phyloP scores from a whole-genome alignment of 2,888 invertebrate genomes.

The Malthinus flaveolus region DNA sequence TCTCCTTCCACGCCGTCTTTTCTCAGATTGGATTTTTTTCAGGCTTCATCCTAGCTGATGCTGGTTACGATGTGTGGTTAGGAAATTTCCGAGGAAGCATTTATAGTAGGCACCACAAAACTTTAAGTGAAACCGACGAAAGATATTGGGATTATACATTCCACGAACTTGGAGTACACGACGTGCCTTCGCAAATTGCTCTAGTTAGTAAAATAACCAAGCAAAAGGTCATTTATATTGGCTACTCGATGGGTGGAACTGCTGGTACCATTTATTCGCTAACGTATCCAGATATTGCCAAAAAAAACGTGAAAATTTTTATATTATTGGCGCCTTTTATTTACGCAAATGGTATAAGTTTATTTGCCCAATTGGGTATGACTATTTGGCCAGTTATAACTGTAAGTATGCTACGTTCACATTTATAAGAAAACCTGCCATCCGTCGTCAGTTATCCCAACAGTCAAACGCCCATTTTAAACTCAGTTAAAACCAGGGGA shows the following conservation, averaged over 20 bases:
- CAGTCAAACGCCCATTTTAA: too few species aligned
- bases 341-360: conserved; percentile 58
- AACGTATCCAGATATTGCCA: conserved; percentile 66
- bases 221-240: conserved; percentile 65
- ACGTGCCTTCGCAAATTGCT: conserved; percentile 25
- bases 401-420: neutral
- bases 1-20: too few species aligned
- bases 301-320: conserved; percentile 64
- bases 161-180: conserved; percentile 31
- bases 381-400: neutral
- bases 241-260: conserved; percentile 85
- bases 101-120: conserved; percentile 42
- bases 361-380: conserved; percentile 42
- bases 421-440: too few species aligned
- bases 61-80: conserved; percentile 62
- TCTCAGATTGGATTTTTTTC: too few species aligned
- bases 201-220: conserved; percentile 26
- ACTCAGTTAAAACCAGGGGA: too few species aligned
- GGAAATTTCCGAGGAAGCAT: conserved; percentile 46
- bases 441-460: too few species aligned
- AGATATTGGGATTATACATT: conserved; percentile 45
- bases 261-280: conserved; percentile 68
- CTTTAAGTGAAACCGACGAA: conserved; percentile 43
- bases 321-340: conserved; percentile 66
- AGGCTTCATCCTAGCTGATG: conserved; percentile 57